Evolutionary conservation across 2,888 invertebrate genomes (phyloP).

Genomic region (Agriotes lineatus): DNA sequence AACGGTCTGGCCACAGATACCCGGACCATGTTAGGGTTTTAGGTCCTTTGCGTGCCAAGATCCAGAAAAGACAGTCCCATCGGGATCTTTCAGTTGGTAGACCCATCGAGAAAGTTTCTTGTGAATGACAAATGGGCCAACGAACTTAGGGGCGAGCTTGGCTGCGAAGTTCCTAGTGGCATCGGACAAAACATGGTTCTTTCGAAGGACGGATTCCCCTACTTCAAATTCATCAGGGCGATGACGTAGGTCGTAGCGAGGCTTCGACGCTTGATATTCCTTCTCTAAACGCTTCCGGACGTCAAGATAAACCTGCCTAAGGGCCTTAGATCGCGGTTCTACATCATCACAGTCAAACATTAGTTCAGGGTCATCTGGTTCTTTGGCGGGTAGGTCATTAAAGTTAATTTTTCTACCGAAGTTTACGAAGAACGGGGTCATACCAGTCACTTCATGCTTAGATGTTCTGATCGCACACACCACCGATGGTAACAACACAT

Average conservation of each 20-base stretch:
- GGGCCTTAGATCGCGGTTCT: background rate
- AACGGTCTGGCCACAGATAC: no score
- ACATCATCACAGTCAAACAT: background rate
- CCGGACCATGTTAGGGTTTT: background rate
- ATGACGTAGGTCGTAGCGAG: background rate
- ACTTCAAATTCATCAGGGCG: background rate
- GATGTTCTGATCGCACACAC: no score
- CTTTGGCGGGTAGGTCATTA: background rate
- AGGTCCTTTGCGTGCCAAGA: background rate
- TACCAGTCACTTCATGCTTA: background rate
- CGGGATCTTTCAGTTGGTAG: background rate
- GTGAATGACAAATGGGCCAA: background rate
- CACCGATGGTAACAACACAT: background rate
- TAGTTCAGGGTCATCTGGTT: background rate
- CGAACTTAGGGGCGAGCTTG: background rate
- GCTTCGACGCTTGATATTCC: background rate
- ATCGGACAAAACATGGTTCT: background rate
- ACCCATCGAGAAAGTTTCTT: background rate
- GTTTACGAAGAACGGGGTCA: background rate
- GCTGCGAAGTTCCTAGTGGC: background rate
- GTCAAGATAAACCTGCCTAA: background rate
- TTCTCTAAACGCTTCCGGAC: background rate
- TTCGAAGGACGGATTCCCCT: background rate
- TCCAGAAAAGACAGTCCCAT: no score
- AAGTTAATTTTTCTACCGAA: background rate